These are phyloP conservation scores for Agrotis ipsilon DNA, from an alignment of 2,888 invertebrate species.

Conservation along the genomic window DNA sequence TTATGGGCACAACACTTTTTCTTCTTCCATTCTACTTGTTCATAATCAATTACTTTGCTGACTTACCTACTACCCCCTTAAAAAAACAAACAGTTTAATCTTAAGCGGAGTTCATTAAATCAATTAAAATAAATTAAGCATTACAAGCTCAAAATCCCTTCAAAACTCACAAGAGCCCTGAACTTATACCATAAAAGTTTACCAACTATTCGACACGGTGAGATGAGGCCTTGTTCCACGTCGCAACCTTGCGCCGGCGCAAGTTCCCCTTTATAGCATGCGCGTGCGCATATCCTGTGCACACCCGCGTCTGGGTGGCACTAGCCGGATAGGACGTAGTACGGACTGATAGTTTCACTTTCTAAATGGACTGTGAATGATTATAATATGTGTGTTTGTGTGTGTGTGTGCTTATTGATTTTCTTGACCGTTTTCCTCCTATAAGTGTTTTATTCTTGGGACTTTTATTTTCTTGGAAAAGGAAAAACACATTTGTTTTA, in stretches of 20 bases:
- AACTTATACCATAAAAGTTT: slow-evolving; percentile 24
- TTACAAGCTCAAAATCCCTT: not conserved
- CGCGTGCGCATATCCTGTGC: slow-evolving; percentile 33
- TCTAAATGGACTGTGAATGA: slow-evolving; percentile 16
- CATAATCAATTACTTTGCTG: not conserved
- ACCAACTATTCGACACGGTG: slow-evolving; percentile 3
- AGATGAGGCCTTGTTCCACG: slow-evolving; percentile 32
- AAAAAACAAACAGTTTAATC: not conserved
- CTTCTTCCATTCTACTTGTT: not conserved
- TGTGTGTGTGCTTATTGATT: slow-evolving; percentile 2
- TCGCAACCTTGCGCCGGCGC: slow-evolving; percentile 39
- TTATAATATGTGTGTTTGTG: not conserved
- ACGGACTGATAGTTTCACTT: slow-evolving; percentile 50
- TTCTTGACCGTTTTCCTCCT: slow-evolving; percentile 16
- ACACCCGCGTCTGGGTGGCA: slow-evolving; percentile 27
- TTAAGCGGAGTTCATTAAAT: not conserved
- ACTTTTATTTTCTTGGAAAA: not conserved
- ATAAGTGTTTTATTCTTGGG: not conserved
- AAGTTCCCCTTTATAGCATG: slow-evolving; percentile 35
- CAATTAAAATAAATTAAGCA: not conserved
- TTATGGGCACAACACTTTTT: not conserved
- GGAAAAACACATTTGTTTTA: not conserved
- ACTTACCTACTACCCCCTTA: not conserved
- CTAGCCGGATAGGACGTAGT: slow-evolving; percentile 33
- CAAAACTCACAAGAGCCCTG: slow-evolving; percentile 19